Evolutionary conservation across 2,113 vertebrate genomes (phyloP).

Genomic region (Prolemur simus): DNA sequence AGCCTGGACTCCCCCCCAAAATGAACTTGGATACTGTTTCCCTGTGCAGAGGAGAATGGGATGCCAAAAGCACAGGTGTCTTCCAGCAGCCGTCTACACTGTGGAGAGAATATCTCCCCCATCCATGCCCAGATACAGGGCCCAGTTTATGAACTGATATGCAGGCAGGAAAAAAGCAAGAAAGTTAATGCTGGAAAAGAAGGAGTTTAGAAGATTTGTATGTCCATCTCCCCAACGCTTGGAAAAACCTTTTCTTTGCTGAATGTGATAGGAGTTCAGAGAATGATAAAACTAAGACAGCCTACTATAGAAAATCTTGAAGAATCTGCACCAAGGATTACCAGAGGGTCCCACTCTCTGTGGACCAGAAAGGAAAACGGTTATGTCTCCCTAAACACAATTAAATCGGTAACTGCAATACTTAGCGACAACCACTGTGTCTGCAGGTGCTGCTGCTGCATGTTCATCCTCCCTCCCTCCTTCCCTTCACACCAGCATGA

Average conservation of each 20-base stretch:
- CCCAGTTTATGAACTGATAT: background rate
- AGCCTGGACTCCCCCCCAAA: background rate
- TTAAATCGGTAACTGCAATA: background rate
- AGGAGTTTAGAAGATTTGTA: background rate
- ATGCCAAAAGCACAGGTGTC: background rate
- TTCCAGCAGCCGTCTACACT: background rate
- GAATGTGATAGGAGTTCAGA: background rate
- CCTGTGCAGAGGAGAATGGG: background rate
- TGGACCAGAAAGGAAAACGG: background rate
- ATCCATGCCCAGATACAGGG: background rate
- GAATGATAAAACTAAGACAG: background rate
- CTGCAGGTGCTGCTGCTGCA: fast-evolving
- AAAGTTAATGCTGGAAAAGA: background rate
- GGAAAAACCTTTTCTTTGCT: background rate
- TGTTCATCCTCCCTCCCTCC: fast-evolving
- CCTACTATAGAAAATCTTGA: background rate
- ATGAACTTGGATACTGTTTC: background rate
- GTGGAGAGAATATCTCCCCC: background rate
- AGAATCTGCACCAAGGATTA: background rate
- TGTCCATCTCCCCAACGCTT: background rate
- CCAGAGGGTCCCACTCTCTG: background rate
- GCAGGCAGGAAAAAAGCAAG: background rate
- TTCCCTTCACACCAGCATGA: background rate
- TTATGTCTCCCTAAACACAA: background rate
- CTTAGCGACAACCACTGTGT: background rate